These are phyloP conservation scores for Nymphalis polychloros DNA, from an alignment of 2,888 invertebrate genomes.

Conservation along the genomic window DNA sequence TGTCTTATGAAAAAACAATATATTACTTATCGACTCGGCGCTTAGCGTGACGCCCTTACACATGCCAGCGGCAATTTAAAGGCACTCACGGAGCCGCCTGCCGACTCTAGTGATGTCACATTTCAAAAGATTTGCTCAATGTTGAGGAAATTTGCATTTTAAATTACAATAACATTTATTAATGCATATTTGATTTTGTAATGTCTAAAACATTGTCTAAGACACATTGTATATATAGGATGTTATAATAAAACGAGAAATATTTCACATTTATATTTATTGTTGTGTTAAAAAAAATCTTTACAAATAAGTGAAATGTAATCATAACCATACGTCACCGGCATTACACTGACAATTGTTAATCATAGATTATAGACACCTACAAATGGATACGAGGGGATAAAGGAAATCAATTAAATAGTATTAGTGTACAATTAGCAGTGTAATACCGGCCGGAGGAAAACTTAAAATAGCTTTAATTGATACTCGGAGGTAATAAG, in stretches of 20 bases:
- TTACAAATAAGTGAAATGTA: slow-evolving; percentile 81
- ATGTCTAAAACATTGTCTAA: too few relatives aligned
- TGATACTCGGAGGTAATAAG: slow-evolving; percentile 82
- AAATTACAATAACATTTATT: too few relatives aligned
- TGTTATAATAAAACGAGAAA: slow-evolving; percentile 56
- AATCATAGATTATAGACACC: slow-evolving; percentile 42
- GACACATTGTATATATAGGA: not conserved
- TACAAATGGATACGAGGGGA: slow-evolving; percentile 35
- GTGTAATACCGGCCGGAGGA: slow-evolving; percentile 59
- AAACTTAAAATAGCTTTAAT: slow-evolving; percentile 76
- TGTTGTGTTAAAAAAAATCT: slow-evolving; percentile 81
- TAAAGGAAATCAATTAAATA: slow-evolving; percentile 37
- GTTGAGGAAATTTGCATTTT: too few relatives aligned
- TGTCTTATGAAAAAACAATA: too few relatives aligned
- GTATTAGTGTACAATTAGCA: slow-evolving; percentile 39
- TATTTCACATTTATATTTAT: slow-evolving; percentile 81
- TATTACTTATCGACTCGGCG: too few relatives aligned
- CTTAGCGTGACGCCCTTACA: too few relatives aligned
- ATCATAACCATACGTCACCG: slow-evolving; percentile 69
- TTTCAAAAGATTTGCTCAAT: too few relatives aligned
- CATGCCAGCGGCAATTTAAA: too few relatives aligned
- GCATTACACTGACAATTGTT: slow-evolving; percentile 56
- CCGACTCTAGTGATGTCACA: too few relatives aligned
- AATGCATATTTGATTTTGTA: too few relatives aligned
- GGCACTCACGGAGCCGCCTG: too few relatives aligned